Base-by-base conservation (phyloP, 2,797 vertebrate genomes). In the Enteromius trimaculatus region DNA sequence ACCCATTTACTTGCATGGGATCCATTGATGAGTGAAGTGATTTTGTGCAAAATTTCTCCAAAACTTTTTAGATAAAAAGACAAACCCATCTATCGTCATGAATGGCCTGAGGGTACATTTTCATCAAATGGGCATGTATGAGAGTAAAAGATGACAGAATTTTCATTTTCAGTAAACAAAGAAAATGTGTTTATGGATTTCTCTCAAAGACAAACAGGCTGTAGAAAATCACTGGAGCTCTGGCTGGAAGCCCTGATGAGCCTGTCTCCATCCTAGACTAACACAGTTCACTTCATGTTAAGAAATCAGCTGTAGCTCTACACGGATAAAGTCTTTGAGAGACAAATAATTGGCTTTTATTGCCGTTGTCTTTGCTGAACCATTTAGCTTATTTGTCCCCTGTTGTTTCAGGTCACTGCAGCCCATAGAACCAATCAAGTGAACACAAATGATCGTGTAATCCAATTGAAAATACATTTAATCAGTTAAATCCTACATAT, bases 391-490 rank as follows among this genome's bases (percentile, higher is more conserved):
- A 29, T 83, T 83, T 77, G 37, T 49, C 70, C 29, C 14, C 8
- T 49, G 65, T 70, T 71, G 39, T 83, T 83, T 77, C 42, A 70
- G 81, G 51, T 70, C 75, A 83, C 51, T 8, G 37, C 42, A 39
- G 53, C 65, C 26, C 29, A 68, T 47, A 34, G 65, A 77, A 70
- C 74, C 74, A 78, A 83, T 83, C 75, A 70, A 78, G 37, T 51
- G 29, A 13, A 60, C 29, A 51, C 53, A 49, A 49, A 83, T 77
- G 65, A 49, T 62, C 62, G 34, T 77, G 55, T 83, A 83, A 83
- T 71, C 66, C 39, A 70, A 70, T 83, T 31, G 21, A 31, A 78
- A 83, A 78, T 49, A 29, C 65, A 60, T 44, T 44, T 31, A 42
- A 77, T 77, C 71, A 58, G 34, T 83, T 69, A 69, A 69, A 58